These are phyloP conservation scores for Oscheius sp. DNA, from an alignment of 1,140 invertebrate species.

Conservation along the genomic window DNA sequence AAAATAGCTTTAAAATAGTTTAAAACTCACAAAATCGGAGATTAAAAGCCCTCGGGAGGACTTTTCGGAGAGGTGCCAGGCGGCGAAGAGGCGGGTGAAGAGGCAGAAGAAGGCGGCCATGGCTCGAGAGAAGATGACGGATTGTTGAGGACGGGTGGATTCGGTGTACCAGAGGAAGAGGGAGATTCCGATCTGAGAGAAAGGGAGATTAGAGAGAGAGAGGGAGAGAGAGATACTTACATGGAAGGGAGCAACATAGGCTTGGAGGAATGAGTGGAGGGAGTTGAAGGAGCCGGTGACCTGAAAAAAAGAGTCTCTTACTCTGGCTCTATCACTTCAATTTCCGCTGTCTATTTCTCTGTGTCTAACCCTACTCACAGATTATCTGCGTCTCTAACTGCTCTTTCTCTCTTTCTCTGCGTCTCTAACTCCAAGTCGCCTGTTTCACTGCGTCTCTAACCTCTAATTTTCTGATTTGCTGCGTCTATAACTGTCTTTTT, in stretches of 20 bases:
- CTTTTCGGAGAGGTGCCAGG: slow-evolving; percentile 29
- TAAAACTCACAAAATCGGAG: slow-evolving; percentile 23
- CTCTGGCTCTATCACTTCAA: too few species aligned
- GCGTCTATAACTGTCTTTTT: too few species aligned
- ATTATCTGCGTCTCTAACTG: too few species aligned
- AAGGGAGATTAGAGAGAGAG: not conserved
- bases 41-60: slow-evolving; percentile 30
- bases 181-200: slow-evolving; percentile 20
- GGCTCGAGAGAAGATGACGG: slow-evolving; percentile 34
- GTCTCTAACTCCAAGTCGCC: too few species aligned
- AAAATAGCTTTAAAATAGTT: not conserved
- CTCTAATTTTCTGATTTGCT: too few species aligned
- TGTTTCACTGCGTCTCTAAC: too few species aligned
- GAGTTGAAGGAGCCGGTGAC: slow-evolving; percentile 26
- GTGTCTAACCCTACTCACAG: too few species aligned
- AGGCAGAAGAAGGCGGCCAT: slow-evolving; percentile 34
- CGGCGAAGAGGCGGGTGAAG: slow-evolving; percentile 39
- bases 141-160: slow-evolving; percentile 12
- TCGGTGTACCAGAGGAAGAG: slow-evolving; percentile 31
- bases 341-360: too few species aligned
- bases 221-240: not conserved
- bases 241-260: slow-evolving; percentile 29
- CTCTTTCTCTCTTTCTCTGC: too few species aligned
- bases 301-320: slow-evolving; percentile 25
- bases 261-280: slow-evolving; percentile 33